phyloP scores from a whole-genome alignment of 1,140 invertebrate genomes.

The Drosophila rufa region DNA sequence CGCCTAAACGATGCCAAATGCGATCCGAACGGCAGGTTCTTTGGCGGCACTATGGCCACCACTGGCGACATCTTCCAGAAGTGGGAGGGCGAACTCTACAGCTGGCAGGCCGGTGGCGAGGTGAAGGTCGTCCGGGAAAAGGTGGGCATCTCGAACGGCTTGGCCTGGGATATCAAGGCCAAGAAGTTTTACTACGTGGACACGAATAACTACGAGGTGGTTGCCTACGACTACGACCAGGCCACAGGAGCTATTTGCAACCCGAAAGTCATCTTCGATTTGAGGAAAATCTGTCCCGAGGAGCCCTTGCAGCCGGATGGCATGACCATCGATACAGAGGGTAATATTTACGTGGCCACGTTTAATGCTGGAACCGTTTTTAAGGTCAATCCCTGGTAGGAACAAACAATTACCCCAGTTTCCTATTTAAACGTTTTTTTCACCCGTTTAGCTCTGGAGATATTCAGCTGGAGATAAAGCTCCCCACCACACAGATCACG shows the following conservation, averaged over 20 bases:
- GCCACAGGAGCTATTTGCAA: constrained; percentile 88
- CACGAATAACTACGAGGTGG: constrained; percentile 88
- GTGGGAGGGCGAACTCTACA: constrained; percentile 86
- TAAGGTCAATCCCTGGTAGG: constrained; percentile 76
- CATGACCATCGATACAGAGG: constrained; percentile 91
- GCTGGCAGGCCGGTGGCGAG: constrained; percentile 87
- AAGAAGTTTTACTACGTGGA: constrained; percentile 92
- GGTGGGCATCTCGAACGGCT: constrained; percentile 92
- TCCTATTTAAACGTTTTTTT: not conserved
- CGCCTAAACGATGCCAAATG: constrained; percentile 95
- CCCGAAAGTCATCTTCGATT: constrained; percentile 86
- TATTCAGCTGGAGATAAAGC: constrained; percentile 69
- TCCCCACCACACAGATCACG: constrained; percentile 90
- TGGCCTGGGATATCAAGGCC: constrained; percentile 91
- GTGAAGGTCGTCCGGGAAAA: constrained; percentile 85
- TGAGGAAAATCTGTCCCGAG: constrained; percentile 86
- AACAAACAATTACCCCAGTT: not conserved
- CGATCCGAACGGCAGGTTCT: constrained; percentile 90
- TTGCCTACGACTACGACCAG: constrained; percentile 91
- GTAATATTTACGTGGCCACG: constrained; percentile 90
- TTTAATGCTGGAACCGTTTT: constrained; percentile 86
- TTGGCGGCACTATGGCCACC: constrained; percentile 89
- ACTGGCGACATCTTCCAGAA: constrained; percentile 84
- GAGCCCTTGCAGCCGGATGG: constrained; percentile 87
- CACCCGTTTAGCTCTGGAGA: constrained; percentile 57